A percentile compares a stretch with the other conserved stretches of the same genome.
Conservation (phyloP, 2,888 invertebrate species). For the Orthosia gothica region DNA sequence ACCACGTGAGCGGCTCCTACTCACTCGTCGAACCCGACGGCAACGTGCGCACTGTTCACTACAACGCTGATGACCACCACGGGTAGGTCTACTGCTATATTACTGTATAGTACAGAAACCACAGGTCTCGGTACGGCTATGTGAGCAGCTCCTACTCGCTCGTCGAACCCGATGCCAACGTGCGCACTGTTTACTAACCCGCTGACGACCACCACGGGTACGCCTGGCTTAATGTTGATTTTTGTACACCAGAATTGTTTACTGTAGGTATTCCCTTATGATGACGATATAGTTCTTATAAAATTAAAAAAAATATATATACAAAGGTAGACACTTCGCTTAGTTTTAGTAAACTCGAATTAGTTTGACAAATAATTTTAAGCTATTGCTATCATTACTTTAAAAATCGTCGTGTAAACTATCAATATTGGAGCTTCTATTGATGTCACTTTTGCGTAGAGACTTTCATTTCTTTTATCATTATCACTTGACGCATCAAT, state of each 20-base stretch:
- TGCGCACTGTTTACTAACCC: neutral
- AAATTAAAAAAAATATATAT: neutral
- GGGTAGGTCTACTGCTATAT: conserved; percentile 80
- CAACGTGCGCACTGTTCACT: conserved; percentile 90
- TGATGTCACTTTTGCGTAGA: neutral
- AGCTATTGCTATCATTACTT: too few relatives aligned
- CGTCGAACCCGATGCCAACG: neutral
- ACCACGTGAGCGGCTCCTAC: conserved; percentile 92
- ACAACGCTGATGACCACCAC: conserved; percentile 88
- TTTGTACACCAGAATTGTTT: neutral
- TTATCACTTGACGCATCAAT: neutral
- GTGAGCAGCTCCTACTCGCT: neutral
- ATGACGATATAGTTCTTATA: neutral
- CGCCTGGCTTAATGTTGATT: neutral
- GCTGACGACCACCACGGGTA: neutral
- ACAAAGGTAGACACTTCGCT: neutral
- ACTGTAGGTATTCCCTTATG: neutral
- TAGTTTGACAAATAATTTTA: too few relatives aligned
- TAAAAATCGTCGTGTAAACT: too few relatives aligned
- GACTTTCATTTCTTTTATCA: neutral
- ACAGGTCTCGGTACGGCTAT: too few relatives aligned
- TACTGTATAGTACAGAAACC: neutral
- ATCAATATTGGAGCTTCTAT: too few relatives aligned
- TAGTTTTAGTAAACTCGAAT: neutral
- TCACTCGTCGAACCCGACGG: conserved; percentile 92